Base-by-base conservation (phyloP, 2,888 invertebrate genomes). In the Plebejus anna region DNA sequence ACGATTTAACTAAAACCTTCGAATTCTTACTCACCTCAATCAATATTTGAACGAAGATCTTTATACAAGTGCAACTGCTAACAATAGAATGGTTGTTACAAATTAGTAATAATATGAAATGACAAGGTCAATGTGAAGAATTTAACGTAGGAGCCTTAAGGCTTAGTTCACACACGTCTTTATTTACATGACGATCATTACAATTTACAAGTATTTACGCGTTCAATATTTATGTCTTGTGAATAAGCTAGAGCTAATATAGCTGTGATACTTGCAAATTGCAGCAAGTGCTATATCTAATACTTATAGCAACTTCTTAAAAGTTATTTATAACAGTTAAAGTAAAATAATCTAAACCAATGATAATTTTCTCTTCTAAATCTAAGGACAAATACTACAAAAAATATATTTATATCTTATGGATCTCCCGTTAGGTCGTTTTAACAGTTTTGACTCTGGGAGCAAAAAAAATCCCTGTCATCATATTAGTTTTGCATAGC, bases 51-150 rank as follows among this genome's bases (percentile, higher is more conserved):
- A 70, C 76, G 38, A n/a, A 47, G 28, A 59, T 36, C 59, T 72
- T 73, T 28, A 2, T 32, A 73, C 71, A 59, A 76, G 72, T 70
- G 76, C 76, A 55, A 70, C 75, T 61, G 72, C 28, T 13, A 76
- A n/a, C 55, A 72, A 71, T 70, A 16, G 38, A 57, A 47, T n/a
- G 32, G 42, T 72, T 59, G 72, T 72, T 76, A 76, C 32, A 72
- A 72, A 72, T 76, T 59, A 76, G 72, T 70, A 42, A 61, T 71
- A 57, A 61, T 71, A 57, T 59, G 71, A 71, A 72, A 57, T 38
- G 57, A 72, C 80, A 86, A 86, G 86, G 87, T 85, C 86, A 84
- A 82, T 84, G 83, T 79, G 80, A 83, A 81, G 82, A 83, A 83
- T 84, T 83, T 78, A 36, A 81, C 81, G 84, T 85, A 81, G 84